These are phyloP conservation scores for Spodoptera picta DNA, from an alignment of 2,888 invertebrate genomes.

Conservation along the genomic window DNA sequence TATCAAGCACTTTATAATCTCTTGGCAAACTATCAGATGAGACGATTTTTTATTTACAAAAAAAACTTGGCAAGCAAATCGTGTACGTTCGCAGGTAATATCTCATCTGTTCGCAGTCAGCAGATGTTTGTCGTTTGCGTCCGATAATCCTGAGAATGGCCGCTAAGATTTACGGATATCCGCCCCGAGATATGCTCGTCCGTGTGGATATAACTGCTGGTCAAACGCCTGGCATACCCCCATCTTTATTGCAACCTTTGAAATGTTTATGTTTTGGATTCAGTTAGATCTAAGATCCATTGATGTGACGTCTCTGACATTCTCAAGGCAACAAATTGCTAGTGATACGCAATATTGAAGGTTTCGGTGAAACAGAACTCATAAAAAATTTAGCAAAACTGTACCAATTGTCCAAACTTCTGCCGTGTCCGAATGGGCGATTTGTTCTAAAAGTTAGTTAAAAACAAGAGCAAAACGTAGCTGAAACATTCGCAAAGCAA, in stretches of 20 bases:
- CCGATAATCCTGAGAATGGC: conserved; percentile 45
- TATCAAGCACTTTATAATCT: conserved; percentile 41
- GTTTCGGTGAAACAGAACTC: neutral
- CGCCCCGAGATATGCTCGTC: conserved; percentile 48
- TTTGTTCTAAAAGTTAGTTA: conserved; percentile 23
- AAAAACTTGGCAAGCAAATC: conserved; percentile 53
- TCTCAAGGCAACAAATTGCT: too few species aligned
- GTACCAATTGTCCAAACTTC: conserved; percentile 18
- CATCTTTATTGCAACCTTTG: conserved; percentile 13
- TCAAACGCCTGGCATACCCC: conserved; percentile 13
- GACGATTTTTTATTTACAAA: conserved; percentile 41
- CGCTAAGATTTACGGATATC: conserved; percentile 63
- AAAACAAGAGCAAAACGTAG: conserved; percentile 31
- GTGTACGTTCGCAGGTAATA: conserved; percentile 46
- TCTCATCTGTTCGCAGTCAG: conserved; percentile 41
- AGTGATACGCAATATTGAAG: too few species aligned
- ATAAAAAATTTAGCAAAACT: conserved; percentile 18
- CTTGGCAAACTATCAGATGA: conserved; percentile 46
- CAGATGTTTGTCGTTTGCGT: conserved; percentile 54
- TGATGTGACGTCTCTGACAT: neutral
- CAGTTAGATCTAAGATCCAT: conserved; percentile 4
- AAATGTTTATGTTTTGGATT: conserved; percentile 16
- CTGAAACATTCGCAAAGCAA: conserved; percentile 40
- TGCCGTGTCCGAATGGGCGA: conserved; percentile 14
- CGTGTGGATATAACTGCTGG: conserved; percentile 48